These are phyloP conservation scores for Dicerorhinus sumatrensis DNA, from an alignment of 2,113 vertebrate genomes.

Conservation along the genomic window DNA sequence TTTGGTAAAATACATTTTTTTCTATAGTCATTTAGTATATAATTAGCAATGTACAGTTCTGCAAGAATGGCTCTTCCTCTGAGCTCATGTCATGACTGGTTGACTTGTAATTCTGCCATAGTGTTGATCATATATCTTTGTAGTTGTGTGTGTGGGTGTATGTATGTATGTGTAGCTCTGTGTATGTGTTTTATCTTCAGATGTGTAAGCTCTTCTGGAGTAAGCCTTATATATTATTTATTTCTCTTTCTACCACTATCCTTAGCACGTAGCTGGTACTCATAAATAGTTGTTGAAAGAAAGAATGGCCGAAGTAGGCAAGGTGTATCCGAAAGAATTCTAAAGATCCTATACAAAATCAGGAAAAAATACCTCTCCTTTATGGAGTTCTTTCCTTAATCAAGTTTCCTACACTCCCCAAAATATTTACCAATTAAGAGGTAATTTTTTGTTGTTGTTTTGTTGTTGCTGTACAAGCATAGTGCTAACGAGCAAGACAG, in stretches of 20 bases:
- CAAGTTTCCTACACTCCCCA: neutral
- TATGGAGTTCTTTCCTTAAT: neutral
- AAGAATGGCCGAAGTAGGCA: neutral
- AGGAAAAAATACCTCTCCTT: neutral
- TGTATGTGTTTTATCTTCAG: neutral
- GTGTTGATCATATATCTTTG: neutral
- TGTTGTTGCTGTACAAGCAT: neutral
- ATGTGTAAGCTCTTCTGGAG: neutral
- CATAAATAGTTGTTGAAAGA: neutral
- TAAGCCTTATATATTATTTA: neutral
- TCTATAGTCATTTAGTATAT: neutral
- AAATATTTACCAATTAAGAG: neutral
- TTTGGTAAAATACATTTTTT: neutral
- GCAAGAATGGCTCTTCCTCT: neutral
- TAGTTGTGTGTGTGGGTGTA: neutral
- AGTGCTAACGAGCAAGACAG: neutral
- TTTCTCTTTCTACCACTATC: neutral
- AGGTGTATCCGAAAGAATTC: neutral
- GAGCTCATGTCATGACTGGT: neutral
- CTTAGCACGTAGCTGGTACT: neutral
- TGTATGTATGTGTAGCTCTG: neutral
- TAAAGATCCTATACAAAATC: neutral
- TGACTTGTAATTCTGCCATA: neutral
- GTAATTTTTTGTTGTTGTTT: neutral
- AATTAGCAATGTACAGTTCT: neutral